phyloP scores from a whole-genome alignment of 1,140 invertebrate species.

The Magallana gigas region DNA sequence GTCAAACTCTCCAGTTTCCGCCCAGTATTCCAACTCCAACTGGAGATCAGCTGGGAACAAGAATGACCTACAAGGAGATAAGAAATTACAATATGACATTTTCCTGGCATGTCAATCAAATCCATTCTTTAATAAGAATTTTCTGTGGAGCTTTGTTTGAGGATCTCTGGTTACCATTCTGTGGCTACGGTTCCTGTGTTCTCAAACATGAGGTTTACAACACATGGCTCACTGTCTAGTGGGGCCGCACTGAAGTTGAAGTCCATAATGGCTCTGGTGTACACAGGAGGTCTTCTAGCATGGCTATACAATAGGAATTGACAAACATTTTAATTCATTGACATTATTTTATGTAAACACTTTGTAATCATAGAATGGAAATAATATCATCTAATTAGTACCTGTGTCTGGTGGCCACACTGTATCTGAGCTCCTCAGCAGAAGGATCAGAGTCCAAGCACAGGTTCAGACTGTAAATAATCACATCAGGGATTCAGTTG shows the following conservation, averaged over 20 bases:
- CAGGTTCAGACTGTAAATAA: constrained; percentile 74
- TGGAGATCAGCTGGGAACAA: constrained; percentile 78
- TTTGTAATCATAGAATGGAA: not conserved
- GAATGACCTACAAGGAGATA: constrained; percentile 72
- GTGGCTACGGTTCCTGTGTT: constrained; percentile 76
- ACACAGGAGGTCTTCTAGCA: constrained; percentile 68
- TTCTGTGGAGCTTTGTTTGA: not conserved
- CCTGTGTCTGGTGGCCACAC: constrained; percentile 74
- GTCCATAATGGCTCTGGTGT: constrained; percentile 76
- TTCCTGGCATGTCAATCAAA: no score
- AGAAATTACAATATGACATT: constrained; percentile 1
- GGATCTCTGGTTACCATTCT: constrained; percentile 71
- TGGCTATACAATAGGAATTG: constrained; percentile 61
- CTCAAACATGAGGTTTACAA: constrained; percentile 77
- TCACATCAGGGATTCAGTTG: not conserved
- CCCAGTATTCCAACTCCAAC: constrained; percentile 78
- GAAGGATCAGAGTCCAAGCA: constrained; percentile 77
- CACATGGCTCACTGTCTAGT: constrained; percentile 74
- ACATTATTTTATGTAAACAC: not conserved
- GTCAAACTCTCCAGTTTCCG: constrained; percentile 78
- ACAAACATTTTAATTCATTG: not conserved
- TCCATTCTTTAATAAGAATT: no score
- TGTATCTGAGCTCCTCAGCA: constrained; percentile 75
- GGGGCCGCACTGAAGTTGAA: constrained; percentile 79
- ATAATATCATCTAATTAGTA: constrained; percentile 40